Base-by-base conservation (phyloP, 2,888 invertebrate genomes). In the Pheosia gnoma region DNA sequence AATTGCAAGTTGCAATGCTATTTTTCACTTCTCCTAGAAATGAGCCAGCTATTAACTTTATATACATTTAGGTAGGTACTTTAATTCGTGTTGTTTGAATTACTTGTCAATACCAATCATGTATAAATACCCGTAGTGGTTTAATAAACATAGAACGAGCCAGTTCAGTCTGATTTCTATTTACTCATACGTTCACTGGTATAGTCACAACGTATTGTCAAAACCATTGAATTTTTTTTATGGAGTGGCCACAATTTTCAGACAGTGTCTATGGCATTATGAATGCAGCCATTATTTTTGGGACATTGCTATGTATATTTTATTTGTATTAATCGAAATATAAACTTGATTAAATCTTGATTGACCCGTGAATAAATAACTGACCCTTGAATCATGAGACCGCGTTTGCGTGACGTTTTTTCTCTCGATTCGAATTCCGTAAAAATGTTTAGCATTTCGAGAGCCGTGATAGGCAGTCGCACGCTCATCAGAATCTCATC, bases 191-290 rank as follows among this genome's bases (percentile, higher is more conserved):
- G 37, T 53, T 37, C 10, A 37, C 37, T 11, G 10, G 53, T 53
- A 53, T 11, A 37, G 37, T 53, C 53, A 53, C 53, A 53, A 37
- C 53, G 11, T 37, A 37, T 53, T 11, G 53, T 7, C 53, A 37
- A 52, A 10, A 5, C 53, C 11, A 37, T 57, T 51, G 47, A 59
- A 54, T 60, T 52, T 62, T 60, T 65, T 73, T 72, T 71, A 73
- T 68, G 68, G 65, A 65, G 62, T 59, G 64, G 59, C 63, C 66
- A 66, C 53, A 53, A 63, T 56, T 65, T 70, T 69, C 61, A 68
- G 65, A 63, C 64, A 59, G 53, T 25, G 25, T 25, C 58, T 57
- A 55, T 59, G 58, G 60, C 62, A 68, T 70, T 72, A 70, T 68
- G 62, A 65, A 59, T 61, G 65, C 61, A 59, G 58, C 62, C 62